Base-by-base conservation (phyloP, 1,140 invertebrate genomes). In the Acromyrmex echinatior region DNA sequence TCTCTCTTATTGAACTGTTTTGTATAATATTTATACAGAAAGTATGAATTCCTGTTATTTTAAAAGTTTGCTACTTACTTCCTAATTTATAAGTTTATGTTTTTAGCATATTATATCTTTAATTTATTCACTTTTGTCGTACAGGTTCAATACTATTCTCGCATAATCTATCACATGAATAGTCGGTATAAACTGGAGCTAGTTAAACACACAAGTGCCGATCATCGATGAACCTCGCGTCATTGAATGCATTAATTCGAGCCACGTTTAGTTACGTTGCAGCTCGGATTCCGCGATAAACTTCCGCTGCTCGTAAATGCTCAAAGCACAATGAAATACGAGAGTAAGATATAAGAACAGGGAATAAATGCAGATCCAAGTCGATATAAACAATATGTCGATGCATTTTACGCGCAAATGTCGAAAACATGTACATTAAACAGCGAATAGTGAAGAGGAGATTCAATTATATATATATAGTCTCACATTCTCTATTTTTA, bases 221-320 rank as follows among this genome's bases (percentile, higher is more conserved):
- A 68, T 80, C 77, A 25, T 35, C 77, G 28, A 68, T 53, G 77
- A 35, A 16, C 2, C n/a, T 68, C 14, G 25, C n/a, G n/a, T 25
- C 39, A 79, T 66, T 73, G 66, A 28, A 81, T 58, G 21, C 35
- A 58, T 73, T 81, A 81, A 81, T 71, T 73, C 28, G 31, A 81
- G 31, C 21, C 78, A 31, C 31, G 58, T 71, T 56, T 73, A 45
- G 66, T 58, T 51, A 81, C 51, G 79, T 81, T 51, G 78, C 65
- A 16, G 49, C 49, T 81, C 79, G 35, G 35, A 81, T 81, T 81
- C 35, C 18, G 49, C 66, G 51, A 81, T 81, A 81, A 81, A 81
- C 35, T 81, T 81, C 79, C 66, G 31, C 28, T 18, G 18, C 66
- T 73, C 79, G 35, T 81, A 81, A 81, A 71, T 60, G 51, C 12